Evolutionary conservation across 2,797 vertebrate genomes (phyloP).

Genomic region (Poeciliopsis paucimaculata): DNA sequence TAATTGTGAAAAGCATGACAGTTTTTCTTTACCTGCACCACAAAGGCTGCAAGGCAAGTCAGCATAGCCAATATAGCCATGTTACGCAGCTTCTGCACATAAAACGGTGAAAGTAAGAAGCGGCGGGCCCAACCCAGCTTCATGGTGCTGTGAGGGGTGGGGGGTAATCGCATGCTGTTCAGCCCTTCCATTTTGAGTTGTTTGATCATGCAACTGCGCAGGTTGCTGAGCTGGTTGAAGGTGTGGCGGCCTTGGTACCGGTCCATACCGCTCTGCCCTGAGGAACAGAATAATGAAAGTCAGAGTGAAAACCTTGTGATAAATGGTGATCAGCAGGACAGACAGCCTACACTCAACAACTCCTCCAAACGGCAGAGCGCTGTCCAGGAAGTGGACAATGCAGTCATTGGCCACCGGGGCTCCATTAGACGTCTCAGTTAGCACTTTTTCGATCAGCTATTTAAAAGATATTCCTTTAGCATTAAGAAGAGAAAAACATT

Average conservation of each 20-base stretch:
- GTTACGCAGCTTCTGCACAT: conserved; percentile 48
- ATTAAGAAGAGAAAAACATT: neutral
- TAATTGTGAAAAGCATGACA: too few relatives aligned
- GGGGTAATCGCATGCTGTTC: conserved; percentile 76
- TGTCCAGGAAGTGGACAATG: conserved; percentile 83
- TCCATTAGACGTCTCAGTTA: conserved; percentile 89
- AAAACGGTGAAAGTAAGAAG: conserved; percentile 71
- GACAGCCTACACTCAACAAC: conserved; percentile 82
- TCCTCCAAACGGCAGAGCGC: conserved; percentile 88
- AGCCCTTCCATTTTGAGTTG: conserved; percentile 81
- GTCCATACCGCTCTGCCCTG: conserved; percentile 90
- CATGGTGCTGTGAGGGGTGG: conserved; percentile 75
- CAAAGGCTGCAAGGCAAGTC: conserved; percentile 55
- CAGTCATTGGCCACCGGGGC: conserved; percentile 90
- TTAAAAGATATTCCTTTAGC: neutral
- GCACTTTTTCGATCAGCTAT: conserved; percentile 83
- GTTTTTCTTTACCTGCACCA: conserved; percentile 67
- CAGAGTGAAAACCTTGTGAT: neutral
- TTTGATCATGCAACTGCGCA: conserved; percentile 86
- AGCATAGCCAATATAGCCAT: conserved; percentile 53
- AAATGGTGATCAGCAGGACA: neutral
- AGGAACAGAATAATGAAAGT: neutral
- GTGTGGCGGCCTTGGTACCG: conserved; percentile 84
- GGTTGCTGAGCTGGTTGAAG: conserved; percentile 90
- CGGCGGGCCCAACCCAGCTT: conserved; percentile 75